Evolutionary conservation across 2,113 vertebrate species (phyloP).

Genomic region (Microtus ochrogaster): DNA sequence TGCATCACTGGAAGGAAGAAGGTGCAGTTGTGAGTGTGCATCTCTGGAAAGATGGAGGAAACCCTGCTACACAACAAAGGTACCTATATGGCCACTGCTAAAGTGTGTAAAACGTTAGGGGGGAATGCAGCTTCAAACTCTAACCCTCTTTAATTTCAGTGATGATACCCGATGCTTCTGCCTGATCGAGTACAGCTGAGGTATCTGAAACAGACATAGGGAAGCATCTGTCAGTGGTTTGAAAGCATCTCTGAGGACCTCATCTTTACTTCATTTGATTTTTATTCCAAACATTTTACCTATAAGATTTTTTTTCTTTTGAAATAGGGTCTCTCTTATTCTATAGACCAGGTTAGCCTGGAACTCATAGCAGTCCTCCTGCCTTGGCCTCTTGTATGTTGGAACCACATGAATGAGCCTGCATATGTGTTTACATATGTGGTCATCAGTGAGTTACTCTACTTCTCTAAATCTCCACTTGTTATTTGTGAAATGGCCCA

Average conservation of each 20-base stretch:
- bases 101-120: not conserved
- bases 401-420: not conserved
- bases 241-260: not conserved
- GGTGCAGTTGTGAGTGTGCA: not conserved
- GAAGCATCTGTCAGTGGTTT: not conserved
- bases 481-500: not conserved
- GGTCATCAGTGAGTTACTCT: not conserved
- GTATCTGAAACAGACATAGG: not conserved
- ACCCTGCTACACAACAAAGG: not conserved
- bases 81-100: not conserved
- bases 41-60: not conserved
- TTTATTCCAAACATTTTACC: not conserved
- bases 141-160: not conserved
- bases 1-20: not conserved
- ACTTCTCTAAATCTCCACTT: not conserved
- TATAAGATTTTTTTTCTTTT: not conserved
- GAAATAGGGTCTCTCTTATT: not conserved
- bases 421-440: too few species aligned
- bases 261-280: not conserved
- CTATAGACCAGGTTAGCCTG: not conserved
- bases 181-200: not conserved
- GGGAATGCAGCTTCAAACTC: constrained; percentile 10
- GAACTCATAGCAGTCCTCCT: not conserved
- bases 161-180: not conserved
- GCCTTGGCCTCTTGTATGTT: not conserved